A percentile compares a stretch with the other conserved stretches of the same genome.
Evolutionary conservation across 2,888 invertebrate species (phyloP).

Genomic region (Xiphydria camelus): DNA sequence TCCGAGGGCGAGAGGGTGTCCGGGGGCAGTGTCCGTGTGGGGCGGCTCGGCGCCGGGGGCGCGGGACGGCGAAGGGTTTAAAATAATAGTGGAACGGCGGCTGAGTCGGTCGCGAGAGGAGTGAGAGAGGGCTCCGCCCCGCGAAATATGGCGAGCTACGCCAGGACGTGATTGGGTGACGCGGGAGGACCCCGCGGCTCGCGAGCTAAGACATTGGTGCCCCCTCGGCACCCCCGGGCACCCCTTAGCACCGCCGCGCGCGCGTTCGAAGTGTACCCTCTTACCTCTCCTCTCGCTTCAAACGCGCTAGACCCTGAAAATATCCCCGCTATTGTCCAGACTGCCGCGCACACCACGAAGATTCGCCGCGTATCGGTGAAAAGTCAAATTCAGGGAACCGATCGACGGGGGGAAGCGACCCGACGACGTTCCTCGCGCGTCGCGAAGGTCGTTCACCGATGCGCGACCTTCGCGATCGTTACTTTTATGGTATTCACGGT

Average conservation of each 20-base stretch:
- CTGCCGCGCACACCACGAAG: not conserved
- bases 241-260: constrained; percentile 33
- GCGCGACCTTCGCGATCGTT: too few relatives aligned
- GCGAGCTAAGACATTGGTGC: constrained; percentile 56
- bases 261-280: too few relatives aligned
- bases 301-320: constrained; percentile 13
- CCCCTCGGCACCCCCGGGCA: constrained; percentile 40
- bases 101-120: constrained; percentile 35
- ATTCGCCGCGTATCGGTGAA: not conserved
- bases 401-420: not conserved
- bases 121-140: constrained; percentile 52
- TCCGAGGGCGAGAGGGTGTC: constrained; percentile 16
- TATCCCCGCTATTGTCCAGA: constrained; percentile 28
- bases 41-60: constrained; percentile 10
- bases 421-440: too few relatives aligned
- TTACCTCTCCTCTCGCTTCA: constrained; percentile 32
- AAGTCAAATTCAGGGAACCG: constrained; percentile 1
- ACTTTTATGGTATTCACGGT: too few relatives aligned
- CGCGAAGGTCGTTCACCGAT: too few relatives aligned
- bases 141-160: constrained; percentile 56
- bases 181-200: constrained; percentile 55
- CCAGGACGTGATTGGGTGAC: constrained; percentile 57
- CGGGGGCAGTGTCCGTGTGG: constrained; percentile 1
- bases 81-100: constrained; percentile 49
- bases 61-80: constrained; percentile 37